phyloP scores from a whole-genome alignment of 1,140 invertebrate species.

The Drosophila ambigua region DNA sequence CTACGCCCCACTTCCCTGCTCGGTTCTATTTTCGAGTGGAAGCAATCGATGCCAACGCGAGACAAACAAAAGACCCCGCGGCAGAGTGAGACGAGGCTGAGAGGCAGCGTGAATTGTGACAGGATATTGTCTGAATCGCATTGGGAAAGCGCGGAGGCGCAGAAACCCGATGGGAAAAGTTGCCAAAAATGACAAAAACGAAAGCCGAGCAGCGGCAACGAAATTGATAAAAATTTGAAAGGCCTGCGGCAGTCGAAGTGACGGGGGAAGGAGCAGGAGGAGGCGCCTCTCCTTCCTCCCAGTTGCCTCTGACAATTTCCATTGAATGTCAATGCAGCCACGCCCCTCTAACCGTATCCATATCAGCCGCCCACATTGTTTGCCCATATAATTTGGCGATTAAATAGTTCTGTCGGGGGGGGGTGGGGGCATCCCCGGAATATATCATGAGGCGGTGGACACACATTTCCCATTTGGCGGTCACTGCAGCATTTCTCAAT shows the following conservation, averaged over 20 bases:
- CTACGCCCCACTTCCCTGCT: neutral
- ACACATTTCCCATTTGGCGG: constrained; percentile 16
- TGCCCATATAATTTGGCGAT: constrained; percentile 33
- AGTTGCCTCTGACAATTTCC: neutral
- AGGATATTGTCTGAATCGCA: constrained; percentile 5
- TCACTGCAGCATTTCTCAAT: constrained; percentile 35
- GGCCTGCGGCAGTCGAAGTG: neutral
- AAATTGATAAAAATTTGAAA: neutral
- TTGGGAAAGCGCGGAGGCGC: neutral
- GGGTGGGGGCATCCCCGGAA: constrained; percentile 2
- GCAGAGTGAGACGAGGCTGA: neutral
- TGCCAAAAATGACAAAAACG: constrained; percentile 15
- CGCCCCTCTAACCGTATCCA: constrained; percentile 5
- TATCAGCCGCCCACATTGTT: constrained; percentile 23
- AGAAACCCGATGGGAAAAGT: constrained; percentile 11
- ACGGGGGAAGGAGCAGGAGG: too few relatives aligned
- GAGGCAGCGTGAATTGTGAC: neutral
- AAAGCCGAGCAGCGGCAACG: constrained; percentile 6
- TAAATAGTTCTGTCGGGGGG: constrained; percentile 28
- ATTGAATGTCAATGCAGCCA: constrained; percentile 10
- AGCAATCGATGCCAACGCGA: neutral
- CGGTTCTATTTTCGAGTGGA: neutral
- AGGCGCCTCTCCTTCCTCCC: neutral
- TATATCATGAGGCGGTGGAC: constrained; percentile 10
- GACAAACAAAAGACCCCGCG: neutral